A percentile compares a stretch with the other conserved stretches of the same genome.
Evolutionary conservation across 2,113 vertebrate species (phyloP).

Genomic region (Pseudorasbora parva): DNA sequence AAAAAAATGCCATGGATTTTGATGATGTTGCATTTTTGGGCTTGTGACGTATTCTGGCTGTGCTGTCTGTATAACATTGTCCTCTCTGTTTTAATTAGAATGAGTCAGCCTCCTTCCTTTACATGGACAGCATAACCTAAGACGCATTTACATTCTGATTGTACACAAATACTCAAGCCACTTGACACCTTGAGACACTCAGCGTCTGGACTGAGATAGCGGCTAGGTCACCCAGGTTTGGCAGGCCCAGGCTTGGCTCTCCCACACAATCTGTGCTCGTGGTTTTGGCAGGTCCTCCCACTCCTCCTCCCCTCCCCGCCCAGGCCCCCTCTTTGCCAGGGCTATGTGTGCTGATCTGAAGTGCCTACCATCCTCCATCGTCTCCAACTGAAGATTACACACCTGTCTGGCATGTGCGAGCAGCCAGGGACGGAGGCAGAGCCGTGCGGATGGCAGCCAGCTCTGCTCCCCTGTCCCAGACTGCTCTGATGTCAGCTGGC

Average conservation of each 20-base stretch:
- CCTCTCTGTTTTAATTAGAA: slow-evolving; percentile 11
- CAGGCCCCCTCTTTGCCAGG: neutral
- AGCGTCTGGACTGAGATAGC: slow-evolving; percentile 53
- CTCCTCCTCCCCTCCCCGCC: slow-evolving; percentile 10
- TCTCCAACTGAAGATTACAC: slow-evolving; percentile 68
- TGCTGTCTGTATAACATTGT: slow-evolving; percentile 1
- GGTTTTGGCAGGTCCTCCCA: slow-evolving; percentile 67
- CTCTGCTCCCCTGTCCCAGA: slow-evolving; percentile 55
- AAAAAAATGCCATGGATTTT: neutral
- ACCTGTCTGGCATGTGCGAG: slow-evolving; percentile 64
- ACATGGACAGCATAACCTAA: neutral
- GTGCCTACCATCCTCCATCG: slow-evolving; percentile 37
- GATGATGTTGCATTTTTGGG: neutral
- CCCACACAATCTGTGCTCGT: slow-evolving; percentile 60
- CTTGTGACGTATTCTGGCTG: neutral
- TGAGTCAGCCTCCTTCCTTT: slow-evolving; percentile 15
- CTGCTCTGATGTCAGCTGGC: slow-evolving; percentile 96
- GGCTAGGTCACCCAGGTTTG: slow-evolving; percentile 68
- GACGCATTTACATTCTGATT: slow-evolving; percentile 31
- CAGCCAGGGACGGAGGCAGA: slow-evolving; percentile 35
- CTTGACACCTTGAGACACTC: slow-evolving; percentile 55
- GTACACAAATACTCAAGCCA: slow-evolving; percentile 53
- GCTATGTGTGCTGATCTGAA: slow-evolving; percentile 36
- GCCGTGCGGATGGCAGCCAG: slow-evolving; percentile 51
- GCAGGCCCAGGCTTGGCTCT: slow-evolving; percentile 65